Evolutionary conservation across 2,888 invertebrate species (phyloP).

Genomic region (Apeira syringaria): DNA sequence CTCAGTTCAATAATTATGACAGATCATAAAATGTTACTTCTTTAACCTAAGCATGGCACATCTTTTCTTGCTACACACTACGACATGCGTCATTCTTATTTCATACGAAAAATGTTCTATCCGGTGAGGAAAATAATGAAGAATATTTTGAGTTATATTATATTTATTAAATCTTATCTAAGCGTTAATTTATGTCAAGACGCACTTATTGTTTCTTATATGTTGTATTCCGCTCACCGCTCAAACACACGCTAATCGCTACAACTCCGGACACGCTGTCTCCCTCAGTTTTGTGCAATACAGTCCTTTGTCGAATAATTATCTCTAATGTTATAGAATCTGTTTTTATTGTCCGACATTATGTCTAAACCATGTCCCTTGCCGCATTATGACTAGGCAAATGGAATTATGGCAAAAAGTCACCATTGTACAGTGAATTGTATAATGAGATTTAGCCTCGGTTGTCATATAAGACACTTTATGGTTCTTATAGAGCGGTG

Average conservation of each 20-base stretch:
- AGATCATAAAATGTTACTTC: no score
- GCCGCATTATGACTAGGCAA: constrained; percentile 23
- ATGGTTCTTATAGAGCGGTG: not conserved
- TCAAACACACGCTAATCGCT: constrained; percentile 5
- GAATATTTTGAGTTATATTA: no score
- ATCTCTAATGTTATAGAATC: constrained; percentile 25
- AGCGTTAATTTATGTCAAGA: no score
- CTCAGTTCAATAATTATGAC: no score
- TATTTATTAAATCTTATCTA: no score
- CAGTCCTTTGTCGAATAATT: constrained; percentile 24
- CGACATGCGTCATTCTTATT: no score
- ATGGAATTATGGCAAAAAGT: constrained; percentile 26
- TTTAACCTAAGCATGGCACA: no score
- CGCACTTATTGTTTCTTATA: no score
- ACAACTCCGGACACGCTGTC: not conserved
- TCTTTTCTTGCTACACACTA: no score
- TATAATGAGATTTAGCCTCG: constrained; percentile 23
- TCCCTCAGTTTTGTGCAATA: constrained; percentile 18
- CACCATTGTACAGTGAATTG: constrained; percentile 26
- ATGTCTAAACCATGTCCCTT: constrained; percentile 21
- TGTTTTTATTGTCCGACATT: constrained; percentile 27
- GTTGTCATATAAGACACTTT: constrained; percentile 2
- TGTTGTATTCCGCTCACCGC: constrained; percentile 2
- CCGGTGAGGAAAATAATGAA: no score
- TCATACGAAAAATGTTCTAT: no score